Evolutionary conservation across 1,140 invertebrate species (phyloP), one percentile per base, ranked within the genome.

Genomic region (Drosophila bocqueti): DNA sequence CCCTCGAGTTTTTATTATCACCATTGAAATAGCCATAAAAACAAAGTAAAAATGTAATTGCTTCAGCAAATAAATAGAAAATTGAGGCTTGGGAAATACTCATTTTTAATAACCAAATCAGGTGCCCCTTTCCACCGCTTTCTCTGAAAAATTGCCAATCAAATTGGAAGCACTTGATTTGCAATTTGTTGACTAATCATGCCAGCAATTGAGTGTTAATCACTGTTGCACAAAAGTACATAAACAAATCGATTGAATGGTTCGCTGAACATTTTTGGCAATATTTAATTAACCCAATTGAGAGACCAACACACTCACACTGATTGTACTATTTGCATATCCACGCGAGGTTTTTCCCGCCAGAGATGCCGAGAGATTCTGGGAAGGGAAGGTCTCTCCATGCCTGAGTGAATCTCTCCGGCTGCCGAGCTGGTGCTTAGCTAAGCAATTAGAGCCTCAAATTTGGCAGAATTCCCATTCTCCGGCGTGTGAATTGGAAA

Each of bases 261-360:
- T 49, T 60, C n/a, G 50, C 46, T 24, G 47, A 43, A 57, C 31
- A 60, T 59, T 69, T 57, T 67, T 77, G 61, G 58, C 55, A 76
- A 85, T 82, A 49, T 87, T 83, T 83, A 65, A 50, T 34, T 83
- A 79, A 79, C 83, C 83, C 83, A 78, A 76, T 86, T 79, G 62
- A 38, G 75, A 21, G n/a, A 10, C 43, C 50, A 42, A 26, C 36
- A 54, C 49, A 38, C 18, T 10, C n/a, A 10, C n/a, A 49, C 36
- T 40, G 62, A 67, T 66, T 34, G 29, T 50, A 42, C 2, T 74
- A 63, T 75, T 80, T 66, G 46, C 59, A 76, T 76, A 55, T 29
- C 21, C 11, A 49, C 26, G 40, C 26, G 31, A 55, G 69, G 58
- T 63, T 60, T 63, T 73, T 60, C 55, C 57, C 45, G 42, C 34